Evolutionary conservation across 2,113 vertebrate genomes (phyloP).

Genomic region (Micromys minutus): DNA sequence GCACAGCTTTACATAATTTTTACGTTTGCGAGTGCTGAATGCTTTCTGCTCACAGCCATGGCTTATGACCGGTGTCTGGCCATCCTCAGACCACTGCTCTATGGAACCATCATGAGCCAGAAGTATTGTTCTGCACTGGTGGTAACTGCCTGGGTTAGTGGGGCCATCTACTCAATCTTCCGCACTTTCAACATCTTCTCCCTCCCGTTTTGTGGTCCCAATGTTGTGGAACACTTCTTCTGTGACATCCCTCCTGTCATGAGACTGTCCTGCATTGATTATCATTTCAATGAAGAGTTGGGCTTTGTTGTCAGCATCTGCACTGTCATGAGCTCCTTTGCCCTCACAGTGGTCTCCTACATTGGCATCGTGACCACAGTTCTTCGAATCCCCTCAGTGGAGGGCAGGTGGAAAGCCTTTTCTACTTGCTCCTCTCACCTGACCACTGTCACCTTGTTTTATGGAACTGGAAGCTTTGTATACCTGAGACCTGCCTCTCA

Average conservation of each 20-base stretch:
- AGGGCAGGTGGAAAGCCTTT: not conserved
- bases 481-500: not conserved
- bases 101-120: conserved; percentile 24
- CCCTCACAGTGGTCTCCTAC: not conserved
- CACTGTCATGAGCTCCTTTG: not conserved
- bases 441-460: conserved; percentile 51
- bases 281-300: not conserved
- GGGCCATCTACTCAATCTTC: not conserved
- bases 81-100: conserved; percentile 57
- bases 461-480: conserved; percentile 44
- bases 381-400: not conserved
- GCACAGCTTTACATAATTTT: conserved; percentile 15
- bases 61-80: conserved; percentile 50
- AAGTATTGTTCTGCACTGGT: not conserved
- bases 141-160: not conserved
- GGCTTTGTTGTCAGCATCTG: not conserved
- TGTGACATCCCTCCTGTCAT: conserved; percentile 50
- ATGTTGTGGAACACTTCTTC: not conserved
- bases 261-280: conserved; percentile 30
- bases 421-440: conserved; percentile 59
- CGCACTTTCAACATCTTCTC: conserved; percentile 46
- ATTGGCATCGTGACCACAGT: not conserved
- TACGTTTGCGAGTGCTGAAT: conserved; percentile 15
- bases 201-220: conserved; percentile 61
- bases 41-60: conserved; percentile 60